Conservation (phyloP, 2,797 vertebrate genomes). For the Eidolon dupreanum region DNA sequence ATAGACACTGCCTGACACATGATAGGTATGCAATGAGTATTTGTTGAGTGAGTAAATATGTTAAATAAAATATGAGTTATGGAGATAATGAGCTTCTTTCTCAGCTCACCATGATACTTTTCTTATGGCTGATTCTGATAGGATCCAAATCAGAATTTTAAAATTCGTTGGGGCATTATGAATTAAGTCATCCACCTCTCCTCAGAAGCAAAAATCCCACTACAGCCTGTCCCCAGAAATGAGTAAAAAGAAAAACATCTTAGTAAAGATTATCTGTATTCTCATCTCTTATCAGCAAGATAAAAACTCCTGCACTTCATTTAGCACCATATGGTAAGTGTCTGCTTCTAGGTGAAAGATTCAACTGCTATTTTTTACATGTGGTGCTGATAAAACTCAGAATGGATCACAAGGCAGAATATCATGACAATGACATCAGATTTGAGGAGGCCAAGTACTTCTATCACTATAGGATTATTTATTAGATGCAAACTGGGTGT, state of each 20-base stretch:
- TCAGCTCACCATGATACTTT: not conserved
- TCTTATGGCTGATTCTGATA: not conserved
- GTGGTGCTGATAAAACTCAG: not conserved
- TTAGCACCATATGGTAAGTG: not conserved
- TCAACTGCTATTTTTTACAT: not conserved
- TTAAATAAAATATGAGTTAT: not conserved
- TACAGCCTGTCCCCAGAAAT: not conserved
- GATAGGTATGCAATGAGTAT: not conserved
- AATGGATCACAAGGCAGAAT: not conserved
- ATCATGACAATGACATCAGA: not conserved
- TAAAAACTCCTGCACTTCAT: not conserved
- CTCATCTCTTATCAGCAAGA: conserved; percentile 20
- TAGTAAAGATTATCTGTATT: not conserved
- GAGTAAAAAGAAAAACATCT: not conserved
- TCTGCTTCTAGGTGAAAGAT: not conserved
- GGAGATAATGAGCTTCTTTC: not conserved
- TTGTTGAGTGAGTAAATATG: not conserved
- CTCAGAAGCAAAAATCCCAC: not conserved
- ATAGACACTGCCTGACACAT: not conserved
- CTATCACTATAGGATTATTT: not conserved
- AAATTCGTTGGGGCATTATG: not conserved
- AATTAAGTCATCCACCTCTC: not conserved
- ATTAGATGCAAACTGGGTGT: not conserved
- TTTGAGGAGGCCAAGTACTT: not conserved
- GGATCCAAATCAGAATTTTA: not conserved